A percentile compares a stretch with the other conserved stretches of the same genome.
Conservation (phyloP, 2,888 invertebrate species). For the Andrena praecox region DNA sequence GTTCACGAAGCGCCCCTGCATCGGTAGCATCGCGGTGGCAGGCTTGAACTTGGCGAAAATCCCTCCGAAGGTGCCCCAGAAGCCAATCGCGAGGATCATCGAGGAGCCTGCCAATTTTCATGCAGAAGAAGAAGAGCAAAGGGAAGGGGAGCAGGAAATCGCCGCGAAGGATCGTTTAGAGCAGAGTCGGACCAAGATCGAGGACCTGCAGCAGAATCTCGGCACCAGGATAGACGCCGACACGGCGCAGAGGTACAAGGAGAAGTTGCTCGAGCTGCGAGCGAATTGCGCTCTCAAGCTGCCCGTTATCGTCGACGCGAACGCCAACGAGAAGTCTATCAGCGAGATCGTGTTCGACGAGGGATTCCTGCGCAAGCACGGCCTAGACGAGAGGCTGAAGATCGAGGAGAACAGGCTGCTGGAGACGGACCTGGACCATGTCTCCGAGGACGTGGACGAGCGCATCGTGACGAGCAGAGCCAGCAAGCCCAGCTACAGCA, state of each 20-base stretch:
- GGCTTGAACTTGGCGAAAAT: constrained; percentile 42
- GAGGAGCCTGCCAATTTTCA: neutral
- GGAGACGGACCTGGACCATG: constrained; percentile 70
- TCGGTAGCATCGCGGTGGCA: constrained; percentile 56
- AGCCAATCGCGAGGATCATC: constrained; percentile 38
- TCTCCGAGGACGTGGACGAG: constrained; percentile 58
- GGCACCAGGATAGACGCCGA: constrained; percentile 76
- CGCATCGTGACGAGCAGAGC: neutral
- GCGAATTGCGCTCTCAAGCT: constrained; percentile 46
- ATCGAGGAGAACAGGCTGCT: constrained; percentile 74
- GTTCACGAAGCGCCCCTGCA: constrained; percentile 69
- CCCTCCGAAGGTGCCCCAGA: constrained; percentile 66
- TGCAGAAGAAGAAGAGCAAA: neutral
- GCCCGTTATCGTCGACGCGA: constrained; percentile 39
- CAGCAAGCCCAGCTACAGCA: constrained; percentile 72
- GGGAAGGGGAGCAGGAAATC: neutral
- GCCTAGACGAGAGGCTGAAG: constrained; percentile 73
- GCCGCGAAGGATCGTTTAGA: constrained; percentile 72
- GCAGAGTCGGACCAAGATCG: constrained; percentile 76
- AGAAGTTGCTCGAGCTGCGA: constrained; percentile 68
- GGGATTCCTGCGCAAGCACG: constrained; percentile 76
- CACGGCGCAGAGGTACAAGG: constrained; percentile 77
- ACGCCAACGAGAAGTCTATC: constrained; percentile 61
- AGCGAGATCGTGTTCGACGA: constrained; percentile 73
- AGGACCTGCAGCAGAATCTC: constrained; percentile 76